These are phyloP conservation scores for Volucella inanis DNA, from an alignment of 2,888 invertebrate species.

Conservation along the genomic window DNA sequence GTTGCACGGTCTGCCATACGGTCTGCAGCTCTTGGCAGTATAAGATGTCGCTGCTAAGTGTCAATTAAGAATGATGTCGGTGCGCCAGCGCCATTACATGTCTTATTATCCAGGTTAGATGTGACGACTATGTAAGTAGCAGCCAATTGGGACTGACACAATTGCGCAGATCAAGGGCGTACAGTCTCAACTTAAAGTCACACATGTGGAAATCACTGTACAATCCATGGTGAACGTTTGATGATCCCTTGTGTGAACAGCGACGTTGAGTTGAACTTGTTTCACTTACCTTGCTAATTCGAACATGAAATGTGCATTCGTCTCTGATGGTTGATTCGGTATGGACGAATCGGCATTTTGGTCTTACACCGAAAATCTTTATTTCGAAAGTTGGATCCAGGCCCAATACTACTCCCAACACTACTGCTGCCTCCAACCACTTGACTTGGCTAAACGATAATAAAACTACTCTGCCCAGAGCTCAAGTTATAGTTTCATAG, in stretches of 20 bases:
- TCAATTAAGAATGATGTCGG: conserved; percentile 98
- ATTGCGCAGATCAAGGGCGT: conserved; percentile 98
- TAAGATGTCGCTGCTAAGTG: conserved; percentile 99
- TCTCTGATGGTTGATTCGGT: conserved; percentile 99
- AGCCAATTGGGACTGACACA: conserved; percentile 99
- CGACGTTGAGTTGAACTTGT: conserved; percentile 96
- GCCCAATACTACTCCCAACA: conserved; percentile 58
- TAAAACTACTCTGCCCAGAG: conserved; percentile 77
- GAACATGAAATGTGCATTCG: conserved; percentile 99
- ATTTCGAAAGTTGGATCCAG: conserved; percentile 81
- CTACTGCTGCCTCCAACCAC: conserved; percentile 77
- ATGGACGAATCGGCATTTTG: conserved; percentile 94
- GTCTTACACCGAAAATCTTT: conserved; percentile 86
- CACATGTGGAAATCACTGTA: conserved; percentile 98
- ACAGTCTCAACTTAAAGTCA: conserved; percentile 97
- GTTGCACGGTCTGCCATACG: conserved; percentile 98
- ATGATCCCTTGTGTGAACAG: conserved; percentile 96
- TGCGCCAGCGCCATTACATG: conserved; percentile 98
- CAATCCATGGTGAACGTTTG: conserved; percentile 92
- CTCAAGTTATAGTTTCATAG: conserved; percentile 80
- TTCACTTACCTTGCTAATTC: conserved; percentile 98
- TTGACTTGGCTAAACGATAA: conserved; percentile 59
- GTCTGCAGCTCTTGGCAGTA: conserved; percentile 98
- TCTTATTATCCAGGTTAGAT: conserved; percentile 99
- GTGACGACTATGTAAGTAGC: conserved; percentile 98